Evolutionary conservation across 2,113 vertebrate species (phyloP), one percentile per base, ranked within the genome.

Genomic region (Paramisgurnus dabryanus): DNA sequence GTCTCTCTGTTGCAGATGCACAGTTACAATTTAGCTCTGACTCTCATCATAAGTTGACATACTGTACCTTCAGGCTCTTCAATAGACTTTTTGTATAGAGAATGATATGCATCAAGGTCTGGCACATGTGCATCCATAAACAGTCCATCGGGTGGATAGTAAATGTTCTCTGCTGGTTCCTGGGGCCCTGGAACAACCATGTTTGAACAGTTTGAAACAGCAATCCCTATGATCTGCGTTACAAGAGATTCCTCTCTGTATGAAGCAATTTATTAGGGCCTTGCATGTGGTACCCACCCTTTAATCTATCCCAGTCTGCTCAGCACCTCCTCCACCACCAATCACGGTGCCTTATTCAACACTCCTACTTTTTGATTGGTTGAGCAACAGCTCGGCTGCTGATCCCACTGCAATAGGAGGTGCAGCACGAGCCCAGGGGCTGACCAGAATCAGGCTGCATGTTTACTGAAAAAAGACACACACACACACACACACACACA

Each of bases 341-440:
- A 92, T 93, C 85, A 49, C 17, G 55, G 76, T 0, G 17, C 76
- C 60, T n/a, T 18, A 13, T 80, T 66, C 67, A 22, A 86, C 92
- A 93, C 94, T 91, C 93, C 93, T 89, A 90, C 89, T 87, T 91
- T 92, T 86, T 90, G 75, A 93, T 92, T 94, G 92, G 94, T 9
- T 70, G 55, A 68, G 53, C 34, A 7, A 69, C 50, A 77, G 49
- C 88, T 91, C 87, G 89, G 80, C 89, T 88, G 92, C 88, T 88
- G 78, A 83, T 89, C 81, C 83, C 78, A 85, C 90, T 89, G 88
- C 88, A 85, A 81, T 81, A 79, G 71, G 81, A 82, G 88, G 85
- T 60, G 27, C 58, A 70, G 78, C 74, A 63, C 81, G 83, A 79
- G 71, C 64, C 64, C 74, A 64, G 40, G 4, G 43, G 73, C 55